Base-by-base conservation (phyloP, 23 tunicate species). In the Styela clava region DNA sequence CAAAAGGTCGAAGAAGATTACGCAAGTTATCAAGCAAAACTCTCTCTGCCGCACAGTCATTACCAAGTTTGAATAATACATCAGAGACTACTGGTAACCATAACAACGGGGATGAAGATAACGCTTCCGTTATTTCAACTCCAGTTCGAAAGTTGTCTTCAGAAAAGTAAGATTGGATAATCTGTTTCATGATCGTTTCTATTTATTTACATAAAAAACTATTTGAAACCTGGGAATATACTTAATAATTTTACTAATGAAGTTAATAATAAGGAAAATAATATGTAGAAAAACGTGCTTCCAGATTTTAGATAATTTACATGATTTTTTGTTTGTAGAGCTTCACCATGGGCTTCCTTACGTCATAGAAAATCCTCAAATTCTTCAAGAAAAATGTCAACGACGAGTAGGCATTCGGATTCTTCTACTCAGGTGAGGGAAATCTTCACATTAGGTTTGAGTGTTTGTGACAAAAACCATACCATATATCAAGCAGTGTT, bases 11-110 rank as follows among this genome's bases (percentile, higher is more conserved):
- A n/a, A 36, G 81, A 52, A 20, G 81, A 7, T 29, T 76, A 23
- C 81, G 81, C 25, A 76, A 76, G 65, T 29, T 76, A 28, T 76
- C 81, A 25, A 76, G 31, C 65, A 76, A 76, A 44, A 76, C 81
- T 0, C 37, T 76, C 19, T 52, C 81, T 25, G 81, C 81, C 24
- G 81, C 81, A 0, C 81, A 76, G 64, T 76, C 81, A 20, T 29
- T 76, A 12, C 81, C 81, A 24, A 76, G 81, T 44, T 64, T 76
- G 52, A 52, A 33, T 29, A 1, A 76, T 52, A 76, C 81, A 1
- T 29, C 65, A 44, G 81, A 76, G 52, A 29, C 31, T 29, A 67
- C 30, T 22, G 71, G 71, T 67, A 67, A 67, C 31, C 24, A 67
- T 67, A 29, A 67, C 2, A 2, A 44, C 81, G 31, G 16, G 18